Evolutionary conservation across 2,113 vertebrate species (phyloP).

Genomic region (Lathamus discolor): DNA sequence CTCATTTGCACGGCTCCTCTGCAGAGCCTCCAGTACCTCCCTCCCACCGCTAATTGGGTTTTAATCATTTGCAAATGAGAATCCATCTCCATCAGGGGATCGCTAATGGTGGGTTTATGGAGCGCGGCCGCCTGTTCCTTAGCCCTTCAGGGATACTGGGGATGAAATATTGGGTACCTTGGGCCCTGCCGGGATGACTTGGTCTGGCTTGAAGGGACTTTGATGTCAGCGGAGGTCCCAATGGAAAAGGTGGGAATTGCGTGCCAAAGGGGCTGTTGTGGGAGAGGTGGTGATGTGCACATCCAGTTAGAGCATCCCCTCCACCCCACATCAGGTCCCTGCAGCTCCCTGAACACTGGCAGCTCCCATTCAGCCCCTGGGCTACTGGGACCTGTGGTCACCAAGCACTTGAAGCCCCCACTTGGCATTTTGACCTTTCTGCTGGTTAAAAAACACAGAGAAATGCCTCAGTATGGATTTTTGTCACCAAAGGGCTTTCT

Average conservation of each 20-base stretch:
- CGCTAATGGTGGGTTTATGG: slow-evolving; percentile 58
- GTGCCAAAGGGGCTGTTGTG: background rate
- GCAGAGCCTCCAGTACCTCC: slow-evolving; percentile 41
- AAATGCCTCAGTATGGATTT: background rate
- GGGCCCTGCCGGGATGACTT: background rate
- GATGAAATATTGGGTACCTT: background rate
- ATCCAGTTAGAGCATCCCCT: background rate
- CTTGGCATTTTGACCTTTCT: slow-evolving; percentile 1
- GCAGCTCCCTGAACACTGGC: background rate
- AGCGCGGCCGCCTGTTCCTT: background rate
- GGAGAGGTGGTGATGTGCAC: background rate
- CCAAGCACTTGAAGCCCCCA: background rate
- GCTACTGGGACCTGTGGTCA: background rate
- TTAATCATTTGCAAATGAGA: slow-evolving; percentile 67
- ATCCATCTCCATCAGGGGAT: slow-evolving; percentile 66
- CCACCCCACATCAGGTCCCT: background rate
- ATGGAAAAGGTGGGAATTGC: background rate
- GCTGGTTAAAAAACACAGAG: background rate
- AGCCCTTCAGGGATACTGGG: background rate
- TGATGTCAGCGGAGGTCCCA: background rate
- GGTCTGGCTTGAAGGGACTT: background rate
- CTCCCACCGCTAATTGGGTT: slow-evolving; percentile 64
- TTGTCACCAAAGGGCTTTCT: background rate
- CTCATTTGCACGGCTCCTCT: slow-evolving; percentile 58
- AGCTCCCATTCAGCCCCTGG: background rate